A percentile compares a stretch with the other conserved stretches of the same genome.
Conservation (phyloP, 2,113 vertebrate genomes). For the Megaceryle maxima region DNA sequence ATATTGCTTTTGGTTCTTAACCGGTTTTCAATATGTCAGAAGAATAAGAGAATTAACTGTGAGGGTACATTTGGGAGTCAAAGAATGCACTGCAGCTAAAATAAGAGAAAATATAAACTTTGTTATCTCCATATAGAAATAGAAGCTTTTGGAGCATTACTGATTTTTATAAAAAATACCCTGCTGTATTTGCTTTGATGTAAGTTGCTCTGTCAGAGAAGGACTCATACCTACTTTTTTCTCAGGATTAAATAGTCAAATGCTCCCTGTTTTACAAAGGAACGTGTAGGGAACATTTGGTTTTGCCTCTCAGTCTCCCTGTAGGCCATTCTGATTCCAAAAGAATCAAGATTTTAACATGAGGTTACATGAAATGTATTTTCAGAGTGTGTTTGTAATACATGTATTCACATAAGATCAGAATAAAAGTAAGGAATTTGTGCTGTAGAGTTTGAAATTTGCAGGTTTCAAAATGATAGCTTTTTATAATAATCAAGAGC, state of each 20-base stretch:
- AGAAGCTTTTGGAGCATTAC: background rate
- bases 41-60: background rate
- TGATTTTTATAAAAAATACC: background rate
- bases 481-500: background rate
- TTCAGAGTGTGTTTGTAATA: background rate
- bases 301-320: background rate
- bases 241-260: background rate
- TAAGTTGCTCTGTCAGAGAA: background rate
- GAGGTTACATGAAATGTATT: background rate
- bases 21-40: background rate
- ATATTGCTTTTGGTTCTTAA: background rate
- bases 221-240: background rate
- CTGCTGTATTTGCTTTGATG: background rate
- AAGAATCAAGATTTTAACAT: background rate
- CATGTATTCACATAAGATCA: background rate
- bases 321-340: background rate
- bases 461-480: background rate
- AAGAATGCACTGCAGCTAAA: background rate
- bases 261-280: background rate
- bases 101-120: background rate
- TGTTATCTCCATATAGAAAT: background rate
- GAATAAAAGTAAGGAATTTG: background rate
- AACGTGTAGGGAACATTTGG: background rate
- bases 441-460: background rate
- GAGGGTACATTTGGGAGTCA: background rate